A percentile compares a stretch with the other conserved stretches of the same genome.
These are phyloP conservation scores for Rana temporaria DNA, from an alignment of 2,113 vertebrate genomes.

Conservation along the genomic window DNA sequence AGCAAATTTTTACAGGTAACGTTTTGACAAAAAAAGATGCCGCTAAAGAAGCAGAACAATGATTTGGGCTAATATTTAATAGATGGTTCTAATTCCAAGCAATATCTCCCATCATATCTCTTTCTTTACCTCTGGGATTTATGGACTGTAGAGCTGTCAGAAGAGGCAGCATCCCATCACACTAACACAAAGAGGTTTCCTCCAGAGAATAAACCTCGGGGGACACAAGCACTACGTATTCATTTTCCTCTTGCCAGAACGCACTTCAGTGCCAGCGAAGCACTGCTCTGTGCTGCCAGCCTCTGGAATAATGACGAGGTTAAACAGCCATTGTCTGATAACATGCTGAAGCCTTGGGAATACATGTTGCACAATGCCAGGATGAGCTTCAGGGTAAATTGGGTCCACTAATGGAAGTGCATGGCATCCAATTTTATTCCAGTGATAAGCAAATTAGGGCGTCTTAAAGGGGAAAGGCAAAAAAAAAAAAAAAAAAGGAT, in stretches of 20 bases:
- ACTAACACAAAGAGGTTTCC: conserved; percentile 48
- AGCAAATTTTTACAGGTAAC: conserved; percentile 36
- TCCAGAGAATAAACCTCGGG: conserved; percentile 43
- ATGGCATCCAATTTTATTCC: conserved; percentile 29
- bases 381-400: conserved; percentile 46
- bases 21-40: conserved; percentile 35
- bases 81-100: conserved; percentile 40
- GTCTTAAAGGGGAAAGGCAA: not conserved
- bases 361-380: conserved; percentile 47
- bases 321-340: conserved; percentile 54
- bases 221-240: conserved; percentile 37
- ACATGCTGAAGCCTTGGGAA: conserved; percentile 50
- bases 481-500: not conserved
- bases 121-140: conserved; percentile 43
- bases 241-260: conserved; percentile 42
- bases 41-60: conserved; percentile 1
- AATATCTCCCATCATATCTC: conserved; percentile 35
- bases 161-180: conserved; percentile 53
- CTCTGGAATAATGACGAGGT: conserved; percentile 49
- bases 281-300: conserved; percentile 32
- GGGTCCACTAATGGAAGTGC: conserved; percentile 27
- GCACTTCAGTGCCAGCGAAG: conserved; percentile 44
- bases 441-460: conserved; percentile 25
- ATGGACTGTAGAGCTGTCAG: conserved; percentile 46
- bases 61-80: conserved; percentile 33